Evolutionary conservation across 2,888 invertebrate species (phyloP).

Genomic region (Nemapogon koenigi): DNA sequence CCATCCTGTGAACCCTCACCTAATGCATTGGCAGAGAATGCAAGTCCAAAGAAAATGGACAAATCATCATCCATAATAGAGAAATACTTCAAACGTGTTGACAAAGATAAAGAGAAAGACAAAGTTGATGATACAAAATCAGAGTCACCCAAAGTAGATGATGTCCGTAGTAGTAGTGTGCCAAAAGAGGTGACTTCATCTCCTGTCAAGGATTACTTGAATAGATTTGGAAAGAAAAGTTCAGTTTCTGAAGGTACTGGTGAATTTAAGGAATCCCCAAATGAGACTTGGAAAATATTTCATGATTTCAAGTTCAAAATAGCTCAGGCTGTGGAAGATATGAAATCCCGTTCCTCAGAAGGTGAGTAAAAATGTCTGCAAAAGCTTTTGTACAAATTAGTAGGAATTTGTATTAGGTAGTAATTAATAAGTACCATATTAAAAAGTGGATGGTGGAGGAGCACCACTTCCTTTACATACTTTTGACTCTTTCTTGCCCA

Average conservation of each 20-base stretch:
- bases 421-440: no score
- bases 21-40: conserved; percentile 34
- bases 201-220: conserved; percentile 65
- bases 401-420: no score
- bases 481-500: no score
- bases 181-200: conserved; percentile 46
- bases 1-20: conserved; percentile 51
- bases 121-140: conserved; percentile 36
- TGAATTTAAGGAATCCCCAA: conserved; percentile 42
- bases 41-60: conserved; percentile 50
- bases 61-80: conserved; percentile 52
- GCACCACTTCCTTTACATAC: no score
- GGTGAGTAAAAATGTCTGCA: conserved; percentile 39
- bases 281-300: conserved; percentile 76
- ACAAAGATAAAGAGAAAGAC: conserved; percentile 36
- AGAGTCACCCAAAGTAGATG: conserved; percentile 28
- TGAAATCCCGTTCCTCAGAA: conserved; percentile 71
- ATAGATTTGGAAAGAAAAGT: conserved; percentile 67
- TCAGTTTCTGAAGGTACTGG: conserved; percentile 61
- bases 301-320: conserved; percentile 77
- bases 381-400: no score
- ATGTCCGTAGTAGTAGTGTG: conserved; percentile 26
- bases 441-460: no score
- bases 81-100: conserved; percentile 56
- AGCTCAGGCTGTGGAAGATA: conserved; percentile 79